Conservation (phyloP, 2,888 invertebrate species). For the Nomada fabriciana region DNA sequence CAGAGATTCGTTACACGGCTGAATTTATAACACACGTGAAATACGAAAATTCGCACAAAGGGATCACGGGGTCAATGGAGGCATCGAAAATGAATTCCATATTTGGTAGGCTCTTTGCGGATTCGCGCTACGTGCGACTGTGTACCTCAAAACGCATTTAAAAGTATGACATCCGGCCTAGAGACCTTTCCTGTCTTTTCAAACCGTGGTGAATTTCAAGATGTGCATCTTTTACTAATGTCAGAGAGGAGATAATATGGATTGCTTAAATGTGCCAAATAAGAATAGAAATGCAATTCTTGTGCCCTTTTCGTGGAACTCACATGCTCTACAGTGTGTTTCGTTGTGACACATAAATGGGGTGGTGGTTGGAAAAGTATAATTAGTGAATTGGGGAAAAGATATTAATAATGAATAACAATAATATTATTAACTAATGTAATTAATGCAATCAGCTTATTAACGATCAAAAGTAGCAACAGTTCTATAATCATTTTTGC, state of each 20-base stretch:
- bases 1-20: slow-evolving; percentile 73
- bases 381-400: too few species aligned
- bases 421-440: too few species aligned
- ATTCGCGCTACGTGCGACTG: neutral
- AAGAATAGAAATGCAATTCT: neutral
- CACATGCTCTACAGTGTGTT: too few species aligned
- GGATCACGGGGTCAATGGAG: slow-evolving; percentile 68
- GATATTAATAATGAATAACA: too few species aligned
- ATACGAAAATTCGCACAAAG: slow-evolving; percentile 60
- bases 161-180: slow-evolving; percentile 12
- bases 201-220: neutral
- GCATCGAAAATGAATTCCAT: slow-evolving; percentile 48
- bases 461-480: too few species aligned
- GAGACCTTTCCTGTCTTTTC: neutral
- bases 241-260: neutral
- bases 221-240: neutral
- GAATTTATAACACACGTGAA: slow-evolving; percentile 67
- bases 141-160: slow-evolving; percentile 20
- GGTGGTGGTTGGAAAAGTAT: too few species aligned
- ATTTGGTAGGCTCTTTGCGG: slow-evolving; percentile 45
- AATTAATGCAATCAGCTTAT: too few species aligned
- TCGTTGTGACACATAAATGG: too few species aligned
- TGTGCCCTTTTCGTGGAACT: too few species aligned
- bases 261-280: neutral
- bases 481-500: too few species aligned